Conservation (phyloP, 2,113 vertebrate species). For the Centropus bengalensis region DNA sequence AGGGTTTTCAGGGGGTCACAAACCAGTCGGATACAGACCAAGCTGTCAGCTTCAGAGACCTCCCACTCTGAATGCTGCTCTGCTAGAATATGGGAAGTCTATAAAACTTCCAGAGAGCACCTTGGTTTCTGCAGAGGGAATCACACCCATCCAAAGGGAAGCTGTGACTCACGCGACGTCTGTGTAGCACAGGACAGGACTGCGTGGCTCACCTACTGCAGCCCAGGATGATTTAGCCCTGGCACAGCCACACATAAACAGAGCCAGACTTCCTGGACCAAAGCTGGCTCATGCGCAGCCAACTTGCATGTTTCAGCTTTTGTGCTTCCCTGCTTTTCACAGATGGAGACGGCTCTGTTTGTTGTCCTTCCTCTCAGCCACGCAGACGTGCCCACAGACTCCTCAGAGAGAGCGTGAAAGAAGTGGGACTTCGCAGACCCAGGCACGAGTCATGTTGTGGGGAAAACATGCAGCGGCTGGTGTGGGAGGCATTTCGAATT, state of each 20-base stretch:
- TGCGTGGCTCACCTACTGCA: neutral
- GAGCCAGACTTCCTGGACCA: neutral
- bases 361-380: neutral
- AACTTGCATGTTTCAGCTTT: neutral
- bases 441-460: neutral
- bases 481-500: neutral
- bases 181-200: neutral
- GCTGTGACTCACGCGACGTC: neutral
- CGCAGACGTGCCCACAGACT: neutral
- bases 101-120: neutral
- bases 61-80: neutral
- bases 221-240: neutral
- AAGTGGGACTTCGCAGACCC: neutral
- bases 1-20: neutral
- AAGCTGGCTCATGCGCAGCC: neutral
- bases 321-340: neutral
- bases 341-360: constrained; percentile 35
- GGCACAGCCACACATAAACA: neutral
- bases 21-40: neutral
- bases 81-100: neutral
- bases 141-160: neutral
- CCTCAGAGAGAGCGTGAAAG: neutral
- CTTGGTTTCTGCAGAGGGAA: neutral
- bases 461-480: neutral
- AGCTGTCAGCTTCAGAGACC: neutral